These are phyloP conservation scores for Stenodera caucasica DNA, from an alignment of 2,888 invertebrate species.

Conservation along the genomic window DNA sequence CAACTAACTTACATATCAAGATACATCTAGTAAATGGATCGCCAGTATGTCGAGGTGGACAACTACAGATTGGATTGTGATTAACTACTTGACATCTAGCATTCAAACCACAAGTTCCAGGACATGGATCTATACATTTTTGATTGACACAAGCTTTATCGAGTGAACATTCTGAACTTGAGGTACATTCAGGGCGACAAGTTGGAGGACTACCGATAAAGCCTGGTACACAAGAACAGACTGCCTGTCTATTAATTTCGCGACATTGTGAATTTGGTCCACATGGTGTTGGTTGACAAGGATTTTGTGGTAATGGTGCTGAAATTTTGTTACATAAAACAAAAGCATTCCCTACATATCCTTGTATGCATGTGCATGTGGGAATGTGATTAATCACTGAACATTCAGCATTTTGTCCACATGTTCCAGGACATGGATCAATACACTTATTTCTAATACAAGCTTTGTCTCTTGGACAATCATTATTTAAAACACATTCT, in stretches of 20 bases:
- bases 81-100: slow-evolving; percentile 68
- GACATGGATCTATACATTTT: slow-evolving; percentile 72
- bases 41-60: slow-evolving; percentile 62
- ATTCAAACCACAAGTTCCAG: slow-evolving; percentile 69
- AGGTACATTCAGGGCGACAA: slow-evolving; percentile 70
- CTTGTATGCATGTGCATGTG: slow-evolving; percentile 71
- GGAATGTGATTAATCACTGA: slow-evolving; percentile 77
- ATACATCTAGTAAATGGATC: slow-evolving; percentile 54
- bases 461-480: slow-evolving; percentile 70
- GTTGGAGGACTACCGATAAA: slow-evolving; percentile 73
- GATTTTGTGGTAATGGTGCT: slow-evolving; percentile 34
- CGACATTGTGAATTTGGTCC: slow-evolving; percentile 71
- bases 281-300: slow-evolving; percentile 69
- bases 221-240: slow-evolving; percentile 66
- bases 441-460: slow-evolving; percentile 74
- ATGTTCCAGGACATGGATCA: slow-evolving; percentile 79
- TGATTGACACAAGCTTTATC: slow-evolving; percentile 69
- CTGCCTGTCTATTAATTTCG: slow-evolving; percentile 66
- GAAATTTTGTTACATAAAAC: slow-evolving; percentile 62
- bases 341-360: slow-evolving; percentile 77
- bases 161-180: slow-evolving; percentile 67
- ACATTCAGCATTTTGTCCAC: slow-evolving; percentile 75
- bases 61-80: slow-evolving; percentile 67
- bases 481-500: slow-evolving; percentile 76
- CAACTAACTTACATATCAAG: slow-evolving; percentile 35